These are phyloP conservation scores for Lepidothrix coronata DNA, from an alignment of 2,113 vertebrate genomes.

Conservation along the genomic window DNA sequence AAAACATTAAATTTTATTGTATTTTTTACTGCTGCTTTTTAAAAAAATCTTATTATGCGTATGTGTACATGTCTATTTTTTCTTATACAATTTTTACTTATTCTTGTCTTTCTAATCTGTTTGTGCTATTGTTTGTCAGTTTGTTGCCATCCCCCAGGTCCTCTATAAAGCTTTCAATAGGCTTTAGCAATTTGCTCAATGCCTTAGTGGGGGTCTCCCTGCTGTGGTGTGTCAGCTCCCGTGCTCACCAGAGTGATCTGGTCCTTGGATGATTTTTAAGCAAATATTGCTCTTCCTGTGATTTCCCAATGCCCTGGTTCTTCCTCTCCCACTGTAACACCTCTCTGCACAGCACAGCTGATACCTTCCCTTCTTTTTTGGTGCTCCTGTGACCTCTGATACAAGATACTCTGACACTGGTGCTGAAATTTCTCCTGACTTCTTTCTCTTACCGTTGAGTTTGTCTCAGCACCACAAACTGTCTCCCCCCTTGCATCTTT, in stretches of 20 bases:
- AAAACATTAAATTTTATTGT: background rate
- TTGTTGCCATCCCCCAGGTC: background rate
- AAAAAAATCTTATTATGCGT: background rate
- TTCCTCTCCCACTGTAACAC: background rate
- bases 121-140: background rate
- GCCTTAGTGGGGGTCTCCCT: background rate
- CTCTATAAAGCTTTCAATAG: background rate
- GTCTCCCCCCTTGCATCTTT: background rate
- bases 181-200: background rate
- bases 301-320: background rate
- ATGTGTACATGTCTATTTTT: rapidly evolving
- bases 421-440: background rate
- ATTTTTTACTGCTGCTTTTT: background rate
- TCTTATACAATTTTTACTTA: background rate
- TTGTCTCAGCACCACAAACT: background rate
- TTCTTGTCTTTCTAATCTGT: background rate
- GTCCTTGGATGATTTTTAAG: background rate
- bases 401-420: background rate
- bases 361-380: background rate
- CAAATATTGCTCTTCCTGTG: background rate
- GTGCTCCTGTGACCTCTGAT: background rate
- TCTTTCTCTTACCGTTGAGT: background rate
- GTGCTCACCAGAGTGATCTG: background rate
- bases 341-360: background rate
- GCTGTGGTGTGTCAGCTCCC: background rate